Evolutionary conservation across 2,113 vertebrate species (phyloP), one percentile per base, ranked within the genome.

Genomic region (Onychostruthus taczanowskii): DNA sequence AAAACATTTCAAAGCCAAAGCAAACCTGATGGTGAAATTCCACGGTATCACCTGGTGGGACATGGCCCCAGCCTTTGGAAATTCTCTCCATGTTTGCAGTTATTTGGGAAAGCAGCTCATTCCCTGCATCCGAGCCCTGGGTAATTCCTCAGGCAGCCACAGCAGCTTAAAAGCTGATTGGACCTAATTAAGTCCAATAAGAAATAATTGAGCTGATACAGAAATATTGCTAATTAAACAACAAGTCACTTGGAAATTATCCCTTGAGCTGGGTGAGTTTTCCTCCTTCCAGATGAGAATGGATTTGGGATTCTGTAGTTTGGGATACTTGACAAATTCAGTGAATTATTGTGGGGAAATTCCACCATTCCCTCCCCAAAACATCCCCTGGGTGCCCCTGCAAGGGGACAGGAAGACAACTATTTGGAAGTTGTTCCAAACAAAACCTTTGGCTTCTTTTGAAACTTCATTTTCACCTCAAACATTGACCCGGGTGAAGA

Each of bases 401-500:
- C 11, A 69, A 50, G 31, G 13, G 19, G 12, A 1, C 5, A 26
- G 9, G 59, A 80, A 80, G 20, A 55, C 13, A 46, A 81, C 69
- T 6, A 44, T 4, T 66, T 5, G 2, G 5, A 35, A 39, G 4
- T 47, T 56, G 24, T 70, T n/a, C 53, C 22, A 39, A 27, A 26
- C n/a, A 14, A 90, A 83, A 83, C 24, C 55, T 16, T 66, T 18
- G 33, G 39, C 28, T 44, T 22, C 67, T 58, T 87, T 49, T 23
- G 64, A 78, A 81, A 59, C 59, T 53, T 77, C 55, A 43, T 89
- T 96, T 94, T 61, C 43, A 33, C 33, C 64, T 91, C 89, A 91
- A 55, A 63, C 50, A 16, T 33, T 0, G 0, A 23, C 72, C 49
- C 39, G 10, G 56, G 43, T 84, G 70, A 78, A 74, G 84, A 47